Base-by-base conservation (phyloP, 2,797 vertebrate species). In the Amblyopsis hoosieri region DNA sequence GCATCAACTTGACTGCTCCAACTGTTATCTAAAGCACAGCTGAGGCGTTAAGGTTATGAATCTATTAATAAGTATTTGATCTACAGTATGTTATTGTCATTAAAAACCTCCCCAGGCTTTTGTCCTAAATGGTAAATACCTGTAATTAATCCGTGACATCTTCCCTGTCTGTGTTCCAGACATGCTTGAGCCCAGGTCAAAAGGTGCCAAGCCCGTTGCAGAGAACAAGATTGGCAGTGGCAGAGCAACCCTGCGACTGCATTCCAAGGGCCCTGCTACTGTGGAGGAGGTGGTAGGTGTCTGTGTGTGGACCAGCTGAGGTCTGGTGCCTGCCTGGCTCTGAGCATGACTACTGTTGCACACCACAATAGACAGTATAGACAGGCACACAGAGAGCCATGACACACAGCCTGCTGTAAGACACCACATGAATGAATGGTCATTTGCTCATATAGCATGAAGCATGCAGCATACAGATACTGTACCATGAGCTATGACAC, bases 251-350 rank as follows among this genome's bases (percentile, higher is more conserved):
- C 91, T 99, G 76, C 93, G 97, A 12, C 92, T 99, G 56, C 94
- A 97, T 75, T 90, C 94, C 13, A 97, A 94, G 82, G 96, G 97
- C 13, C 94, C 94, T 1, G 97, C 97, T 3, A 97, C 94, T 0
- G 87, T 99, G 47, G 97, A 99, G 82, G 94, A 98, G 47, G 87
- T 93, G 93, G 97, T 98, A 81, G 53, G 85, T 65, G 13, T 55
- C 4, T 62, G 1, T 13, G 4, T 11, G 12, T n/a, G 11, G 5
- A 46, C 7, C 10, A 6, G 31, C 61, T 45, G 14, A 55, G 33
- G 53, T 14, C 47, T 0, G 19, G 45, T 17, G 9, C 13, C 12
- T 14, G 49, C 49, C 14, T 4, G 5, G 49, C 9, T 2, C 8
- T 8, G 48, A 15, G 15, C 5, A 3, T n/a, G 14, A 3, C 10